Evolutionary conservation across 2,888 invertebrate genomes (phyloP), one percentile per base, ranked within the genome.

Genomic region (Chrysodeixis includens): DNA sequence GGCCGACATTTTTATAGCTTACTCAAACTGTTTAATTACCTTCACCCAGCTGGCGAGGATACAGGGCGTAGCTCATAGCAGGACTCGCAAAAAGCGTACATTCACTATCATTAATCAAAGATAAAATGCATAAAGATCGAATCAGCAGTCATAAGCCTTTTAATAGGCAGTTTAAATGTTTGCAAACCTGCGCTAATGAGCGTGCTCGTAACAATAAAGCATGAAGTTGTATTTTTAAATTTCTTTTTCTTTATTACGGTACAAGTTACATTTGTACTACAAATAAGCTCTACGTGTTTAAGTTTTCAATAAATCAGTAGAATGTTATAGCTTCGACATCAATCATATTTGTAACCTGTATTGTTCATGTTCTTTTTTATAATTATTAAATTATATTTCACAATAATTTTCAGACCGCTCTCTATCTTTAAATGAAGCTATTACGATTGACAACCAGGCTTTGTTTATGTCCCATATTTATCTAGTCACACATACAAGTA

Each of bases 91-190:
- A 57, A 62, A 22, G 62, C 54, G 54, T 54, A 44, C 44, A 30
- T 51, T 18, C 58, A 66, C 53, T 73, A 78, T 71, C 71, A 66
- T 71, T 60, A 71, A 72, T 71, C 70, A 76, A 70, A 71, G 56
- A 78, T 74, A 71, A 74, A 74, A 67, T 66, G 69, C 61, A 78
- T 65, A 74, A 74, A 76, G 64, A 66, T 66, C 56, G 51, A 57
- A 74, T 76, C 71, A 72, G 46, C 62, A 44, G 67, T 72, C 75
- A 75, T 79, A 73, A 79, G 66, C 46, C 64, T 77, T 74, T 74
- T 77, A 74, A 79, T 66, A 71, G 77, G 68, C 70, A 70, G 71
- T 79, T 78, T 71, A 79, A 79, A 68, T 70, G 67, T 79, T 79
- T 71, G 79, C 79, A 72, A 72, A 64, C 61, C 53, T 66, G 68